Conservation (phyloP, 1,140 invertebrate species). For the Drosophila kohkoa region DNA sequence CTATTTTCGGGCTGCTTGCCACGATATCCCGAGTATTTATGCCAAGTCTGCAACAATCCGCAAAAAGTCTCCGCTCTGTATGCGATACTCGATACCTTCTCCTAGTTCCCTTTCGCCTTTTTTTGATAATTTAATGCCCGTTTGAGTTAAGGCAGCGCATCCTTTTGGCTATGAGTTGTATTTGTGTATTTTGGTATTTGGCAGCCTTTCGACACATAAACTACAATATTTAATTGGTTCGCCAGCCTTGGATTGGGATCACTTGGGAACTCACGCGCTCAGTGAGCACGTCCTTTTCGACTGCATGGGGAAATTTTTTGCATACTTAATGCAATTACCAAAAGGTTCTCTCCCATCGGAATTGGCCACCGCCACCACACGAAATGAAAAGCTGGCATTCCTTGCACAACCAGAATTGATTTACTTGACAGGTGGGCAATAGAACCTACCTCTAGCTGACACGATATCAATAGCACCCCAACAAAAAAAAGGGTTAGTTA, state of each 20-base stretch:
- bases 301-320: slow-evolving; percentile 63
- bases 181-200: slow-evolving; percentile 17
- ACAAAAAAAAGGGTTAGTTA: slow-evolving; percentile 39
- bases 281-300: slow-evolving; percentile 53
- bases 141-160: slow-evolving; percentile 72
- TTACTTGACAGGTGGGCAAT: slow-evolving; percentile 55
- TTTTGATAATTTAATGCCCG: slow-evolving; percentile 82
- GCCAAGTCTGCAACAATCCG: slow-evolving; percentile 68
- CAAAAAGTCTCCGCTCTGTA: background rate
- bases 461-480: slow-evolving; percentile 41
- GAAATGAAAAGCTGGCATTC: slow-evolving; percentile 21
- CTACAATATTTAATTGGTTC: slow-evolving; percentile 77
- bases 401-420: slow-evolving; percentile 59
- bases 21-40: slow-evolving; percentile 51
- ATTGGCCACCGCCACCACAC: slow-evolving; percentile 24
- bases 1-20: slow-evolving; percentile 53
- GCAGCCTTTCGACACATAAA: slow-evolving; percentile 62
- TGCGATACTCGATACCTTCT: slow-evolving; percentile 43
- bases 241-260: slow-evolving; percentile 48
- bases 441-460: slow-evolving; percentile 28
- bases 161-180: slow-evolving; percentile 62
- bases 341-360: slow-evolving; percentile 72
- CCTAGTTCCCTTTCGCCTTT: slow-evolving; percentile 29
- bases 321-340: slow-evolving; percentile 83
- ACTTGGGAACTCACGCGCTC: slow-evolving; percentile 29